Evolutionary conservation across 2,797 vertebrate species (phyloP), one percentile per base, ranked within the genome.

Genomic region (Sitta carolinensis): DNA sequence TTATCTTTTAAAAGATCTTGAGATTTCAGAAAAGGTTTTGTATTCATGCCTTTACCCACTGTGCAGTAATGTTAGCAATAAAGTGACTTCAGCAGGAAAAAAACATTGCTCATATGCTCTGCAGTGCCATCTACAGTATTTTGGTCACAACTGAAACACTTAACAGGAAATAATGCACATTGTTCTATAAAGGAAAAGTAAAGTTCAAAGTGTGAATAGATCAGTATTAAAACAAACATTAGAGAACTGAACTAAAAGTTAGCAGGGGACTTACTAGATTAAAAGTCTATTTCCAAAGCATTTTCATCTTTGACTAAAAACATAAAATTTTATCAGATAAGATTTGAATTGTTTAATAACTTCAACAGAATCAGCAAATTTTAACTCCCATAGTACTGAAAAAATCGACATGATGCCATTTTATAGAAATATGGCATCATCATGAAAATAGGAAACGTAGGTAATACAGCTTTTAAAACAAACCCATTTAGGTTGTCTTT

Each of bases 121-220:
- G 63, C 73, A 90, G 83, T 91, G 93, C 87, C 82, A 91, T 87
- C 95, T 95, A 21, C 63, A 91, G 91, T 54, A 72, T 48, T 86
- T 78, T 11, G 2, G 16, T 69, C 48, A 69, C 67, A 92, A 67
- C 16, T 54, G 43, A 91, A 88, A 4, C 15, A 54, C 15, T 62
- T 55, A 62, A 47, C 5, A 45, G 30, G 62, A 90, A 73, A 84
- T 14, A 62, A 25, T 30, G 11, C 9, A 26, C 2, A 0, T 36
- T 79, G 7, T 23, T 63, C 30, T 62, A 7, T 15, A 64, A 67
- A 55, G 29, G 17, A 84, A 58, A 30, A 40, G 2, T 48, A 58
- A 78, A 69, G 7, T 20, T 29, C 19, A 29, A 87, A 59, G 6
- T 67, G 19, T 47, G 30, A 70, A 5, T 55, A 16, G 13, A 62